Evolutionary conservation across 2,888 invertebrate species (phyloP).

Genomic region (Eupithecia vulgata): DNA sequence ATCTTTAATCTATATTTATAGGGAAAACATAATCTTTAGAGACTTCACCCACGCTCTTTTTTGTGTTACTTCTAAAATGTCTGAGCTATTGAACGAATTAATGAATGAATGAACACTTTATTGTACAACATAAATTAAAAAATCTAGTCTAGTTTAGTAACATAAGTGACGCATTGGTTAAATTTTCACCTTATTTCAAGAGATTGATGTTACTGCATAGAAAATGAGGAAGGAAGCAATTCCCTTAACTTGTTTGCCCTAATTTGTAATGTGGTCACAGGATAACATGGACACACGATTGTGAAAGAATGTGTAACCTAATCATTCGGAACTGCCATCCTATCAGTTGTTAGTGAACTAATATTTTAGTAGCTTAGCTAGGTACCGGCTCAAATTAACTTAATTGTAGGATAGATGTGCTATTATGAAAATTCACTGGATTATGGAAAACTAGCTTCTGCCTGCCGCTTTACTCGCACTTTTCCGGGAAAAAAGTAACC

Average conservation of each 20-base stretch:
- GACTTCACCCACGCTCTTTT: no score
- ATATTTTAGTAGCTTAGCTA: not conserved
- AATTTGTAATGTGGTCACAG: slow-evolving; percentile 33
- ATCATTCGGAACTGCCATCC: not conserved
- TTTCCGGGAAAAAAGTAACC: no score
- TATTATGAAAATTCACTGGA: not conserved
- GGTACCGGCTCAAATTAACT: not conserved
- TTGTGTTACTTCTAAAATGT: not conserved
- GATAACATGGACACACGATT: slow-evolving; percentile 13
- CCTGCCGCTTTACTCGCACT: no score
- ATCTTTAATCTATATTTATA: no score
- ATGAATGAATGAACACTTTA: no score
- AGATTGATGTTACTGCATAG: slow-evolving; percentile 37
- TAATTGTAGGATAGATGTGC: no score
- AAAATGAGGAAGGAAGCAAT: slow-evolving; percentile 45
- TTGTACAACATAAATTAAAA: no score
- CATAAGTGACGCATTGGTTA: slow-evolving; percentile 23
- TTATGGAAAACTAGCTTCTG: no score
- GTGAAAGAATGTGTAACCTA: slow-evolving; percentile 14
- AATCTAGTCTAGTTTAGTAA: no score
- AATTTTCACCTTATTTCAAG: slow-evolving; percentile 35
- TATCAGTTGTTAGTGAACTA: not conserved
- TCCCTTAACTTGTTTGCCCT: slow-evolving; percentile 39
- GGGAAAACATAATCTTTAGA: no score
- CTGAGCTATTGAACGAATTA: not conserved